phyloP scores from a whole-genome alignment of 2,888 invertebrate genomes.

The Perithous albicinctus region DNA sequence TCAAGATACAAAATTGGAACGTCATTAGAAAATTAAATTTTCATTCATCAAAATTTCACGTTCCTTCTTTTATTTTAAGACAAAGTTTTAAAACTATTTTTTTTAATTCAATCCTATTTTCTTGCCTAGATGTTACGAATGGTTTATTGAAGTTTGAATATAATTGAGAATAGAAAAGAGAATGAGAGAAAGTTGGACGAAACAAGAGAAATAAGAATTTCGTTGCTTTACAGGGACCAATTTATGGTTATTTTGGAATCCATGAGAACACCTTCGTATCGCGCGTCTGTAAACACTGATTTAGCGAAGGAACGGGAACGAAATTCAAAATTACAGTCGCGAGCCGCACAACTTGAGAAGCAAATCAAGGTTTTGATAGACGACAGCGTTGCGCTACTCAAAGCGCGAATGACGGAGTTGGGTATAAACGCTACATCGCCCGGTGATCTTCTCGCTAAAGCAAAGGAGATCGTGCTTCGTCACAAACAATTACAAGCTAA shows the following conservation, averaged over 20 bases:
- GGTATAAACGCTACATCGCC: slow-evolving; percentile 95
- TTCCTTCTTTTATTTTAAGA: background rate
- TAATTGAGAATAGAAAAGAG: too few relatives aligned
- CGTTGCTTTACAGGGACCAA: slow-evolving; percentile 88
- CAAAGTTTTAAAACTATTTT: too few relatives aligned
- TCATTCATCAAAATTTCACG: too few relatives aligned
- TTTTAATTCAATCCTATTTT: too few relatives aligned
- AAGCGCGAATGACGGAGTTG: slow-evolving; percentile 95
- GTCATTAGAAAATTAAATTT: too few relatives aligned
- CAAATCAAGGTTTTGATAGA: slow-evolving; percentile 96
- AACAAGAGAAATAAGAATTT: background rate
- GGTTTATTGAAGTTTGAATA: background rate
- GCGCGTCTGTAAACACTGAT: slow-evolving; percentile 89
- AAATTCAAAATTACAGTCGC: slow-evolving; percentile 92
- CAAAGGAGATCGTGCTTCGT: slow-evolving; percentile 95
- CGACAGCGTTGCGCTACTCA: slow-evolving; percentile 95
- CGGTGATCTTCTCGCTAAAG: slow-evolving; percentile 93
- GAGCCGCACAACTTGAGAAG: slow-evolving; percentile 96
- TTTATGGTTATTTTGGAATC: slow-evolving; percentile 93
- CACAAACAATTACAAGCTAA: slow-evolving; percentile 97
- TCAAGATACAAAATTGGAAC: too few relatives aligned
- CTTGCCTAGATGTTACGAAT: background rate
- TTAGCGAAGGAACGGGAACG: slow-evolving; percentile 94
- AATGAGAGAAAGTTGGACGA: background rate
- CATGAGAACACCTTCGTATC: slow-evolving; percentile 93